phyloP scores from a whole-genome alignment of 2,888 invertebrate species.

The Cheilosia vernalis region DNA sequence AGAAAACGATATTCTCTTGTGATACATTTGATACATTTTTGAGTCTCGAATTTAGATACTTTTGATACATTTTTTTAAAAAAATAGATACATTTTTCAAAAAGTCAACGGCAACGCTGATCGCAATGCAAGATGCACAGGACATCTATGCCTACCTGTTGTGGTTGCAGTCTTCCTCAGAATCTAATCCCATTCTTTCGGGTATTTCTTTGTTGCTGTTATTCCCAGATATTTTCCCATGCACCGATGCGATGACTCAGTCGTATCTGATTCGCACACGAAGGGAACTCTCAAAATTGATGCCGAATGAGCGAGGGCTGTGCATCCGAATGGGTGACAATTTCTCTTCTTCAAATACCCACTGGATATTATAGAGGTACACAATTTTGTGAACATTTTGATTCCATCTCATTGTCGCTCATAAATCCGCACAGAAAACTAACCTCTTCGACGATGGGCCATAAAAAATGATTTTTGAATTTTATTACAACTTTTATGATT shows the following conservation, averaged over 20 bases:
- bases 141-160: conserved; percentile 34
- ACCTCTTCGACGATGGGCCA: not conserved
- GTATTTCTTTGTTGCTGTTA: conserved; percentile 20
- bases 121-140: not conserved
- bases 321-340: not conserved
- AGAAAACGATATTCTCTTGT: no score
- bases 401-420: conserved; percentile 18
- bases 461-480: conserved; percentile 46
- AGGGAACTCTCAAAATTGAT: not conserved
- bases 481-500: conserved; percentile 69
- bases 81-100: no score
- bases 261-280: not conserved
- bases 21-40: no score
- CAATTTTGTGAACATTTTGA: conserved; percentile 42
- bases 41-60: no score
- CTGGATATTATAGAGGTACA: not conserved
- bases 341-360: not conserved
- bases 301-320: not conserved
- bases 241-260: conserved; percentile 14
- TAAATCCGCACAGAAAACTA: conserved; percentile 10
- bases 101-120: no score
- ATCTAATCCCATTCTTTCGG: not conserved
- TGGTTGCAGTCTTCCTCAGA: not conserved
- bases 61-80: no score
- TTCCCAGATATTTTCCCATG: conserved; percentile 7